Base-by-base conservation (phyloP, 2,797 vertebrate species). In the Cichlasoma orientale region DNA sequence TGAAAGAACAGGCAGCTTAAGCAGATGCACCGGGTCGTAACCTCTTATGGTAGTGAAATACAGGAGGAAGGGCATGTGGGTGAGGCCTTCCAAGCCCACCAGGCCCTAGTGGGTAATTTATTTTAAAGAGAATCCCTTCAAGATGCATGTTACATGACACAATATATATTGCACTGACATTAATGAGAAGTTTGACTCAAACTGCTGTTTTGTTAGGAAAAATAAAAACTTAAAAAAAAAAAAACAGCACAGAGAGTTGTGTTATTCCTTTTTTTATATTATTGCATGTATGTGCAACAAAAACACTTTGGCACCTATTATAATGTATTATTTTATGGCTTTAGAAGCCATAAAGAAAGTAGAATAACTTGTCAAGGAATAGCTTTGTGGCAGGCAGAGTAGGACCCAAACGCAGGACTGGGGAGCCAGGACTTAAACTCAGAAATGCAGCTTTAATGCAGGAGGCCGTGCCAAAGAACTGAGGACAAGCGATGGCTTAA, bases 11-110 rank as follows among this genome's bases (percentile, higher is more conserved):
- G 75, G 77, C 80, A 59, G 82, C 71, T 74, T 4, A 5, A 56
- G 69, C 81, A 91, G 88, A 88, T 79, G 85, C 82, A 88, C 80
- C 81, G 90, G 69, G 81, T 82, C 69, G 12, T 27, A 44, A 74
- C 88, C 75, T 72, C 80, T 83, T 61, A 80, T 75, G 77, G 74
- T 78, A 74, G 87, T 86, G 82, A 88, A 91, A 90, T 84, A 79
- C 69, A 84, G 71, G 41, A 80, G 72, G 84, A 86, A 88, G 80
- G 82, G 75, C 33, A 13, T 3, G 5, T 3, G 55, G 57, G 36
- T 19, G 68, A 80, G 76, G 41, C 70, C 19, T 11, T 44, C 16
- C 36, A 73, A 72, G 90, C 66, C 77, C 19, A 18, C 36, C 12
- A 4, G 38, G 74, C 55, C n/a, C 25, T 7, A 27, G 27, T 19